Base-by-base conservation (phyloP, 2,113 vertebrate species). In the Dipodomys stephensi region DNA sequence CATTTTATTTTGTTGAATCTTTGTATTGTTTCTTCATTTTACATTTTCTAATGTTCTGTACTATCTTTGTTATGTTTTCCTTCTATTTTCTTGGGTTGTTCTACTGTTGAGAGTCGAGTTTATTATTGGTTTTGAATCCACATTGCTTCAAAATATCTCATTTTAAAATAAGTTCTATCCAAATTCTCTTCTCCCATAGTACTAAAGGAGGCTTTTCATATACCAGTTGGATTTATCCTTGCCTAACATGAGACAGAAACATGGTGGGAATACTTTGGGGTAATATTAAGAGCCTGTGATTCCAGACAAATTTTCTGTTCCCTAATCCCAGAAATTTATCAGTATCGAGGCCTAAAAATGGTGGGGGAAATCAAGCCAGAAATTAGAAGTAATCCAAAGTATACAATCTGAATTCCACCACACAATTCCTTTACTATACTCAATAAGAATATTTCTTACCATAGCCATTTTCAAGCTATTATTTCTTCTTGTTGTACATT, bases 11-110 rank as follows among this genome's bases (percentile, higher is more conserved):
- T 49, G 30, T 86, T 79, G 44, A 85, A 35, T 73, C 10, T 71
- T 74, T 85, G n/a, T 77, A 11, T 78, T 62, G 44, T 81, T 85
- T 32, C 32, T 83, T 65, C 65, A 64, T 90, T 83, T 71, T 77
- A 32, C 89, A 57, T 87, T 91, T 88, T 90, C 69, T 74, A 30
- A 93, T 77, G 90, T 87, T 69, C 23, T 87, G 28, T 79, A 7
- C 25, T 65, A 32, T 69, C n/a, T 78, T 81, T 69, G 18, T 18
- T 39, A 62, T 68, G 32, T 53, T 86, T 83, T 65, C 39, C 78
- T 90, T 92, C 44, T 72, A 46, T 91, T 93, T 94, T 88, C 88
- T 91, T 78, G 60, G 20, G 7, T 91, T 27, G 60, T 62, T 67
- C 27, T 67, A 11, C 8, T 67, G 25, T 82, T 77, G 49, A 91